Percentiles rank a stretch among this genome's conserved stretches.
Conservation (phyloP, 2,113 vertebrate genomes). For the Ancistrus triradiatus region DNA sequence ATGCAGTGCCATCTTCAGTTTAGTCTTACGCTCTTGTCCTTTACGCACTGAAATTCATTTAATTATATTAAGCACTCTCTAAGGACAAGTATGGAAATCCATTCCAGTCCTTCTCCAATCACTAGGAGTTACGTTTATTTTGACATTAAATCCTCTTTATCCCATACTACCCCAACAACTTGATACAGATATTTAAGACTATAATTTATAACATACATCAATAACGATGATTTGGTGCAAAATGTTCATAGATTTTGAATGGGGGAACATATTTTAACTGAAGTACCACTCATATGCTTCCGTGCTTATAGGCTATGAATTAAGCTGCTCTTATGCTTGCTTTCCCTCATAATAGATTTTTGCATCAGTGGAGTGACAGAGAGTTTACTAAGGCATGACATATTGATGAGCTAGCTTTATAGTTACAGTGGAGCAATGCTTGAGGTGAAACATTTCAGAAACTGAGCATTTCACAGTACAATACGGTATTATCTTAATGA, state of each 20-base stretch:
- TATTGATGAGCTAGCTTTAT: not conserved
- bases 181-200: not conserved
- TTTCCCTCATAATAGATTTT: constrained; percentile 4
- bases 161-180: too few relatives aligned
- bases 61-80: too few relatives aligned
- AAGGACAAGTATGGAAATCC: too few relatives aligned
- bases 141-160: too few relatives aligned
- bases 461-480: too few relatives aligned
- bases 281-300: not conserved
- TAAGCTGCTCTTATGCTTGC: not conserved
- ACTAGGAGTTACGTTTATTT: too few relatives aligned
- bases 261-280: not conserved
- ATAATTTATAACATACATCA: not conserved
- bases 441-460: constrained; percentile 1
- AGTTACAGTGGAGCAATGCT: not conserved
- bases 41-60: too few relatives aligned
- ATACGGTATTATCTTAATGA: too few relatives aligned
- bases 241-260: not conserved
- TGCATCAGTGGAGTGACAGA: not conserved
- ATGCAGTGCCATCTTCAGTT: too few relatives aligned
- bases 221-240: too few relatives aligned
- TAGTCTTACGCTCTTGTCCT: too few relatives aligned
- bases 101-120: too few relatives aligned
- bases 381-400: constrained; percentile 9
- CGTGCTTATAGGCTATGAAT: not conserved